Percentiles rank a stretch among this genome's conserved stretches.
These are phyloP conservation scores for Sthenelais limicola DNA, from an alignment of 2,888 invertebrate species.

Conservation along the genomic window DNA sequence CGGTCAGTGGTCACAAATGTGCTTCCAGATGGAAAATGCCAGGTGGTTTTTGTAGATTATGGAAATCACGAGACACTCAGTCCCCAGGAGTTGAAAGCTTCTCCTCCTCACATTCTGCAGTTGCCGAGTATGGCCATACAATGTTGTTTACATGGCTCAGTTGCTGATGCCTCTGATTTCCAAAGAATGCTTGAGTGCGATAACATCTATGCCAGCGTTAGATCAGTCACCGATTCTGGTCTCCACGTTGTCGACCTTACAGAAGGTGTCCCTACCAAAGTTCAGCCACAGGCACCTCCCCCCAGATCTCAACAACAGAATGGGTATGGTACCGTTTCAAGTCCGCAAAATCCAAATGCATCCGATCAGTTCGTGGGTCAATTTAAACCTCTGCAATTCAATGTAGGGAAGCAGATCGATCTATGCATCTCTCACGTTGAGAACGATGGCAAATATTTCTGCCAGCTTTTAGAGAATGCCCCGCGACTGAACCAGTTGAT, in stretches of 20 bases:
- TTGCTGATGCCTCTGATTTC: slow-evolving; percentile 5
- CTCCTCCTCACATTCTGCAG: not conserved
- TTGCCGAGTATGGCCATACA: slow-evolving; percentile 12
- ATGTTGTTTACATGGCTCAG: slow-evolving; percentile 12
- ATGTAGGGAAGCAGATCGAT: slow-evolving; percentile 29
- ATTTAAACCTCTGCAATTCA: slow-evolving; percentile 36
- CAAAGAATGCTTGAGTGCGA: slow-evolving; percentile 24
- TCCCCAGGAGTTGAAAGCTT: not conserved
- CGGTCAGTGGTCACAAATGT: slow-evolving; percentile 16
- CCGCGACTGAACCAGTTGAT: slow-evolving; percentile 35
- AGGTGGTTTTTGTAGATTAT: slow-evolving; percentile 25
- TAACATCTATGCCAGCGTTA: slow-evolving; percentile 20
- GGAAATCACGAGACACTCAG: slow-evolving; percentile 6
- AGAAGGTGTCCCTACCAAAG: slow-evolving; percentile 5
- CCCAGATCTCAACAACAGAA: too few species aligned
- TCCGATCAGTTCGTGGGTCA: too few species aligned
- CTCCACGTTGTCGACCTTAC: slow-evolving; percentile 16
- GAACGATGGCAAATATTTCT: slow-evolving; percentile 34
- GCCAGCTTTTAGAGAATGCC: slow-evolving; percentile 39
- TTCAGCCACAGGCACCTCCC: too few species aligned
- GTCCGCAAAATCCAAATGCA: too few species aligned
- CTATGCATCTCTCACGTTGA: slow-evolving; percentile 44
- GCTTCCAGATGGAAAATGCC: not conserved
- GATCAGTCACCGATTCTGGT: slow-evolving; percentile 19
- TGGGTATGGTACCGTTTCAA: too few species aligned